Conservation (phyloP, 2,888 invertebrate species). For the Lomographa bimaculata region DNA sequence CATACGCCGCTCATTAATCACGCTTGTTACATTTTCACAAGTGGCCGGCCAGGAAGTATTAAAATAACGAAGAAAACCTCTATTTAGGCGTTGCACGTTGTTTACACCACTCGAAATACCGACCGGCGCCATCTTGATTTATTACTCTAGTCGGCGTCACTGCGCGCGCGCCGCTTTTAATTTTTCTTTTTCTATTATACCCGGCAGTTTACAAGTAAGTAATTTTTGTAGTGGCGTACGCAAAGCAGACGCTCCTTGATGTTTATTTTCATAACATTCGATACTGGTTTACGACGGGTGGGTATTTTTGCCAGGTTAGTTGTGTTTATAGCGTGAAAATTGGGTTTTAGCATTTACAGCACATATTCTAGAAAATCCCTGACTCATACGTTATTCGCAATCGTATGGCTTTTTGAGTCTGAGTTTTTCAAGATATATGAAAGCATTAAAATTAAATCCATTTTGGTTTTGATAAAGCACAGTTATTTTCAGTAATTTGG, state of each 20-base stretch:
- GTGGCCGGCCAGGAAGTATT: conserved; percentile 15
- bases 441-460: too few species aligned
- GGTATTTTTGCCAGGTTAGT: conserved; percentile 7
- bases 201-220: conserved; percentile 26
- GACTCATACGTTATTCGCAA: too few species aligned
- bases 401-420: too few species aligned
- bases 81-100: conserved; percentile 35
- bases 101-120: conserved; percentile 47
- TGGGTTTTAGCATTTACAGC: too few species aligned
- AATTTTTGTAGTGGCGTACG: conserved; percentile 22
- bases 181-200: conserved; percentile 21
- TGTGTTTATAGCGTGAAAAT: conserved; percentile 4
- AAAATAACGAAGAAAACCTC: conserved; percentile 13
- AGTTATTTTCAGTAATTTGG: too few species aligned
- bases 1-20: too few species aligned
- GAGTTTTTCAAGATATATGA: too few species aligned
- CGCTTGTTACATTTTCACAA: conserved; percentile 5
- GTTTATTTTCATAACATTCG: conserved; percentile 24
- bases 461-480: too few species aligned
- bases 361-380: too few species aligned
- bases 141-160: conserved; percentile 35
- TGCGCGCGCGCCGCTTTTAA: conserved; percentile 20
- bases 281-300: conserved; percentile 19
- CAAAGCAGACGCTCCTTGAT: conserved; percentile 24
- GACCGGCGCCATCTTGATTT: conserved; percentile 43